These are phyloP conservation scores for Druon quercuslanigerum DNA, from an alignment of 1,140 invertebrate species.

Conservation along the genomic window DNA sequence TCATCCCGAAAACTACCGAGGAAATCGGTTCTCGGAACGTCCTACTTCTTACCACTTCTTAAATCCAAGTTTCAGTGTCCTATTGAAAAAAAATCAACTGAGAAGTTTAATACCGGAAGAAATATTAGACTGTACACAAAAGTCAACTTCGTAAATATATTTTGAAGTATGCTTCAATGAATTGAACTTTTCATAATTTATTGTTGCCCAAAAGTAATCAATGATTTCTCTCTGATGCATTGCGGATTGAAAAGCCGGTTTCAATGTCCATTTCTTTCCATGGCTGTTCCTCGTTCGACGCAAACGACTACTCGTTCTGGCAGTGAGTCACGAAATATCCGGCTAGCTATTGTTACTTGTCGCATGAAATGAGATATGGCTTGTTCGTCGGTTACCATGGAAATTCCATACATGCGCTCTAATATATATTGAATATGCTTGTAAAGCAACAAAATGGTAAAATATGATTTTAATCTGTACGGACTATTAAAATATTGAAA, in stretches of 20 bases:
- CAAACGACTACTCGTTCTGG: constrained; percentile 21
- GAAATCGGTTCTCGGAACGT: too few species aligned
- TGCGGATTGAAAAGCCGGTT: constrained; percentile 7
- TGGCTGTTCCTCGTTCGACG: constrained; percentile 6
- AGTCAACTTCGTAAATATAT: background rate
- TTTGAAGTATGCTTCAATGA: background rate
- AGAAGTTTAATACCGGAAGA: too few species aligned
- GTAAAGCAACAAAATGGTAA: background rate
- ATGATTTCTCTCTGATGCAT: constrained; percentile 24
- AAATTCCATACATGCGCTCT: background rate
- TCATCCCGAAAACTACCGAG: too few species aligned
- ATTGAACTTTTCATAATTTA: background rate
- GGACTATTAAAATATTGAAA: too few species aligned
- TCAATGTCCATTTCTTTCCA: constrained; percentile 28
- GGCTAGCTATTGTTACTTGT: constrained; percentile 22
- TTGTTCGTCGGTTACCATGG: background rate
- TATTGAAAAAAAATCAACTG: too few species aligned
- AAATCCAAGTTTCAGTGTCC: too few species aligned
- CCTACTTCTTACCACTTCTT: too few species aligned
- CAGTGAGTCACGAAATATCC: constrained; percentile 27
- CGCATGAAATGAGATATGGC: constrained; percentile 24
- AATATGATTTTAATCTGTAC: too few species aligned
- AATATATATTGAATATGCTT: constrained; percentile 17
- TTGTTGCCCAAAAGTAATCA: background rate
- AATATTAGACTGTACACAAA: too few species aligned